These are phyloP conservation scores for Galeruca laticollis DNA, from an alignment of 2,888 invertebrate genomes.

Conservation along the genomic window DNA sequence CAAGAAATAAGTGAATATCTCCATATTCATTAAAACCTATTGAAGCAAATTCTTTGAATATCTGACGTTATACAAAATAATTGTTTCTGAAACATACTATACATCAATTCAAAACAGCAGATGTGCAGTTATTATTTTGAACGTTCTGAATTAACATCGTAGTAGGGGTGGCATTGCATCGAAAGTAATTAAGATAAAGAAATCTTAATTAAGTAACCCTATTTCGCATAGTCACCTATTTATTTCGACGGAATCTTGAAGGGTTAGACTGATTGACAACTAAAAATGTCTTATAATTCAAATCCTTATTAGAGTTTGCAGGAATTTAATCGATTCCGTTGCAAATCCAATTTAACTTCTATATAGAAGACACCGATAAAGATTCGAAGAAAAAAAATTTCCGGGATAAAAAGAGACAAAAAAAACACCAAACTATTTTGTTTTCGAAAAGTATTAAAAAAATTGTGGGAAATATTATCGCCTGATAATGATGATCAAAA, in stretches of 20 bases:
- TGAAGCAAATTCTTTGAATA: background rate
- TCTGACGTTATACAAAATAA: background rate
- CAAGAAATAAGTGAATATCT: no score
- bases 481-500: no score
- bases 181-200: slow-evolving; percentile 19
- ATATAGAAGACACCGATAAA: no score
- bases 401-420: no score
- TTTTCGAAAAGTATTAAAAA: no score
- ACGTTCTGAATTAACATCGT: slow-evolving; percentile 1
- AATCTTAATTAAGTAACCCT: slow-evolving; percentile 33
- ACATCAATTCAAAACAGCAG: background rate
- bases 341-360: no score
- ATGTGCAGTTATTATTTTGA: background rate
- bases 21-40: no score
- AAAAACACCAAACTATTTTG: no score
- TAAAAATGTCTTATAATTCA: slow-evolving; percentile 19
- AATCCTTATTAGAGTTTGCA: slow-evolving; percentile 13
- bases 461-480: no score
- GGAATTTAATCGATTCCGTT: slow-evolving; percentile 5
- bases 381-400: no score
- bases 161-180: background rate
- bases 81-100: background rate
- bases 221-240: slow-evolving; percentile 31
- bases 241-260: slow-evolving; percentile 15
- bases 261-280: slow-evolving; percentile 23